A percentile compares a stretch with the other conserved stretches of the same genome.
Evolutionary conservation across 2,797 vertebrate genomes (phyloP).

Genomic region (Notolabrus celidotus): DNA sequence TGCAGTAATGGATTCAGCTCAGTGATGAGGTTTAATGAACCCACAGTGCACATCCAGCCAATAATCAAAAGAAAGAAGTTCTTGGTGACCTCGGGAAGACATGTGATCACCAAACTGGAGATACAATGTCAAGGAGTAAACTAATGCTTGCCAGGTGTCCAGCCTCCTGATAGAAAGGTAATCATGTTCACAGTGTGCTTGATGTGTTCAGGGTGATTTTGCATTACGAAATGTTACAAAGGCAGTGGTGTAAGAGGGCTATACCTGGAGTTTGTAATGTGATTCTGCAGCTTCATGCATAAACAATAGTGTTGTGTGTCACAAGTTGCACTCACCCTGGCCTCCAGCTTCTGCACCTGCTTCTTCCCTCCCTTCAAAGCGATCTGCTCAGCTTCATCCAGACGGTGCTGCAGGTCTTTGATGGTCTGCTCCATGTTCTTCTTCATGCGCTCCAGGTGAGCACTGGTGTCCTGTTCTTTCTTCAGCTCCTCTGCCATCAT

Average conservation of each 20-base stretch:
- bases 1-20: background rate
- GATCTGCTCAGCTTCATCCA: conserved; percentile 92
- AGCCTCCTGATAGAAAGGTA: background rate
- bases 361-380: conserved; percentile 92
- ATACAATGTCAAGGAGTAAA: background rate
- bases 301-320: background rate
- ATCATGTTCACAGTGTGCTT: background rate
- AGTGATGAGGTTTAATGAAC: background rate
- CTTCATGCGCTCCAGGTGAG: conserved; percentile 94
- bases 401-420: conserved; percentile 92
- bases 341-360: conserved; percentile 90
- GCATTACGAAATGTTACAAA: background rate
- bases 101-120: background rate
- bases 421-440: conserved; percentile 87
- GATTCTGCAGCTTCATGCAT: background rate
- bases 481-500: conserved; percentile 95
- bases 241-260: background rate
- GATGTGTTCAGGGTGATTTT: background rate
- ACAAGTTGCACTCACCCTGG: conserved; percentile 79
- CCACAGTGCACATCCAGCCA: background rate
- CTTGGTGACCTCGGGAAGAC: background rate
- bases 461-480: conserved; percentile 93
- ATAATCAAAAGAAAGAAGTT: background rate
- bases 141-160: background rate
- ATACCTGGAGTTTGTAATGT: no score